Conservation (phyloP, 2,797 vertebrate genomes). For the Lophotriccus pileatus region DNA sequence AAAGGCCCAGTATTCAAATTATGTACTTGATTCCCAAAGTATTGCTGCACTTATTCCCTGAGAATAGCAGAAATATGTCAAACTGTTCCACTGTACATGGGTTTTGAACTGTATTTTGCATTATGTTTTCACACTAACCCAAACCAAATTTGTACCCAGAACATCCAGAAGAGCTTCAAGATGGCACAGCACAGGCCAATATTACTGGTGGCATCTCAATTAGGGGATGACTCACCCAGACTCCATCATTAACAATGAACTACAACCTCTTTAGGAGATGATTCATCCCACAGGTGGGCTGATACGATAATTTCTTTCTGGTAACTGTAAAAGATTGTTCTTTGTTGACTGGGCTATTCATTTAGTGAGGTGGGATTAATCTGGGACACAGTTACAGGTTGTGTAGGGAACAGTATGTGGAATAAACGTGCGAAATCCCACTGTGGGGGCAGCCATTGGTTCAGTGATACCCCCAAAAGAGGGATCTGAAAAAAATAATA, state of each 20-base stretch:
- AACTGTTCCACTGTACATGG: neutral
- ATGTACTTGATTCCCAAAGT: neutral
- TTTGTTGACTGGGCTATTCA: neutral
- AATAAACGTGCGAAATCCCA: neutral
- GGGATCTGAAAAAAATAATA: neutral
- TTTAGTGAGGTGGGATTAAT: neutral
- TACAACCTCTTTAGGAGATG: neutral
- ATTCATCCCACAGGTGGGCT: neutral
- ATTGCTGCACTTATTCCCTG: neutral
- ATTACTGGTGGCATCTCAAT: neutral
- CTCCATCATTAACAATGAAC: neutral
- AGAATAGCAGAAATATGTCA: neutral
- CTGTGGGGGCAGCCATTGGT: accelerated
- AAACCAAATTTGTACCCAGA: neutral
- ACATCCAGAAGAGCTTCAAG: neutral
- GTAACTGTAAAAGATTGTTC: neutral
- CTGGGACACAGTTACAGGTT: neutral
- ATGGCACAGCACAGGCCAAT: neutral
- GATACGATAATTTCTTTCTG: neutral
- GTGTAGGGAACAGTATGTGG: neutral
- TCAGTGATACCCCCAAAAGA: neutral
- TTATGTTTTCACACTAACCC: neutral
- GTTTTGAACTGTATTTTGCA: neutral
- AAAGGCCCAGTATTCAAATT: neutral
- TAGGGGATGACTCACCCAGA: neutral